Evolutionary conservation across 1,140 invertebrate genomes (phyloP), one percentile per base, ranked within the genome.

Genomic region (Himalopsyche phryganea): DNA sequence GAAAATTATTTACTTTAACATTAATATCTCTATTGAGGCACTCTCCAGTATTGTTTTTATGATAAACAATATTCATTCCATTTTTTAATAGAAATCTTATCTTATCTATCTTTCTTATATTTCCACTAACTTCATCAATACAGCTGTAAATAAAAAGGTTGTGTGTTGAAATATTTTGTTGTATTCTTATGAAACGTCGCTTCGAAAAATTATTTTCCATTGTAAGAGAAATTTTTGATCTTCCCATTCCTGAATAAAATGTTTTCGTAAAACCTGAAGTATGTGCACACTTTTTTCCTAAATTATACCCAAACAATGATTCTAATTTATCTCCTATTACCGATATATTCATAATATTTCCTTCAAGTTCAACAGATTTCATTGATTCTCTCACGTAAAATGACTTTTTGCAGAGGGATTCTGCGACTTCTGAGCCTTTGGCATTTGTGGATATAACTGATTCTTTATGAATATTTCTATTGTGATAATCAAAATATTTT

Each of bases 401-500:
- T 4, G 38, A 5, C 11, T n/a, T 40, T 11, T 40, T n/a, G 5
- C n/a, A 40, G n/a, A 11, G n/a, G 11, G 38, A 4, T 40, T 40
- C n/a, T 15, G 11, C n/a, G 11, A 40, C 11, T 40, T 13, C 11
- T 15, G 33, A 6, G 6, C 6, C 5, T 40, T 40, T 40, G 4
- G 5, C 11, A 40, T n/a, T 40, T 40, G 38, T 40, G n/a, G 38
- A 40, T 40, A 4, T 3, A 13, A 13, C 15, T 40, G n/a, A n/a
- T 40, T 40, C 5, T 5, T 40, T 28, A 58, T 44, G 15, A 61
- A 18, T 48, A 62, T 60, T 67, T 71, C 58, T 61, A 67, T 7
- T 59, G n/a, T 60, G 33, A 41, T 38, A 19, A 41, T 56, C 69
- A 49, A 69, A 47, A 63, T 72, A 68, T 67, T 77, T 77, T 6